phyloP scores from a whole-genome alignment of 2,797 vertebrate genomes.

The Capromys pilorides region DNA sequence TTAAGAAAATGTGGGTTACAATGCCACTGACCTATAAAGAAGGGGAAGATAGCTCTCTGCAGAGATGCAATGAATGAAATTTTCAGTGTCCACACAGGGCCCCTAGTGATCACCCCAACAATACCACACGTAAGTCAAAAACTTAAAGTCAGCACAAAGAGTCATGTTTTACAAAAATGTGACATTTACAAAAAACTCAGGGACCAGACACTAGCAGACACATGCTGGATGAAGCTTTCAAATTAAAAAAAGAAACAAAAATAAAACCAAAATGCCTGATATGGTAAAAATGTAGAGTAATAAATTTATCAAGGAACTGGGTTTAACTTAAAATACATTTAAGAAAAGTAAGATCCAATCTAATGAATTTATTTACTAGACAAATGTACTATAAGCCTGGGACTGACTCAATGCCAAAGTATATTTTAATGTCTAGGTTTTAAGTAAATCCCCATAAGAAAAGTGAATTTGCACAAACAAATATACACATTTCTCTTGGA shows the following conservation, averaged over 20 bases:
- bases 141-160: conserved; percentile 55
- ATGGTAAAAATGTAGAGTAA: background rate
- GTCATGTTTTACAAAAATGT: conserved; percentile 65
- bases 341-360: conserved; percentile 5
- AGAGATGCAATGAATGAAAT: background rate
- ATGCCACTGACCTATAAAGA: background rate
- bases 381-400: background rate
- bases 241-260: background rate
- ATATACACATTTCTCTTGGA: background rate
- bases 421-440: background rate
- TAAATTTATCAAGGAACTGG: conserved; percentile 36
- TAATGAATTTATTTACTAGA: conserved; percentile 18
- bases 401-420: background rate
- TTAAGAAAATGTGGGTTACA: background rate
- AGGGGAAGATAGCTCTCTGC: background rate
- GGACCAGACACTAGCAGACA: conserved; percentile 78
- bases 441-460: background rate
- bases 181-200: conserved; percentile 71
- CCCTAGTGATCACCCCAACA: background rate
- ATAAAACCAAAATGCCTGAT: conserved; percentile 10
- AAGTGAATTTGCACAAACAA: background rate
- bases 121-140: background rate
- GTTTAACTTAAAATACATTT: background rate
- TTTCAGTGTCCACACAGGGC: background rate
- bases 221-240: conserved; percentile 68